Base-by-base conservation (phyloP, 92 coral and sea anemone species). In the Epizoanthus stellaris region DNA sequence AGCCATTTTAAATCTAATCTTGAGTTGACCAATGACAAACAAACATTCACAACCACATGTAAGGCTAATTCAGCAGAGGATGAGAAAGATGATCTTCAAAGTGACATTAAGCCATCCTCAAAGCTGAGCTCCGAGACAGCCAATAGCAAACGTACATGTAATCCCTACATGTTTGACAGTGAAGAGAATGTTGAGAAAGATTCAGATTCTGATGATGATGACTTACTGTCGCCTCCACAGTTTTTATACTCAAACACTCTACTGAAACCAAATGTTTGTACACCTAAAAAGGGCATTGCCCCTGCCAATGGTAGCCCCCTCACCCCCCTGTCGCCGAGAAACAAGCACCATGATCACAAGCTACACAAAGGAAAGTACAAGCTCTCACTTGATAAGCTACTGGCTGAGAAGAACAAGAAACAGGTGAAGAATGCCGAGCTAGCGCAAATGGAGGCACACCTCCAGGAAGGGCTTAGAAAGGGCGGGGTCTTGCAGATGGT, bases 201-300 rank as follows among this genome's bases (percentile, higher is more conserved):
- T 54, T 75, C 76, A 0, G 86, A 85, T 67, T 93, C 90, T 7
- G 94, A 95, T 3, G 98, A 94, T 62, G 98, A 96, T 76, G 98
- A 94, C 38, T 84, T 94, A 42, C 94, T 96, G 47, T 87, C 86
- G 1, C 95, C 94, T 3, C 95, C 98, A 80, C 82, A 88, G 49
- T 92, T 93, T 87, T 82, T 96, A 45, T 86, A 87, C 38, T 82
- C 80, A 36, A 87, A 86, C 36, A 40, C 56, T 45, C 85, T 60
- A 23, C 19, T 84, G 53, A 94, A 86, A 86, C 92, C 95, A 69
- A 77, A 76, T 23, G 70, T 88, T 25, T 15, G 52, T 34, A 87
- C 93, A 8, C 93, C 93, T 42, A 82, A 84, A 20, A 91, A 91
- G 73, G 60, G 82, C 10, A 30, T 64, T 53, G 54, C 80, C 57